Evolutionary conservation across 1,140 invertebrate genomes (phyloP).

Genomic region (Trichomalopsis sarcophagae): DNA sequence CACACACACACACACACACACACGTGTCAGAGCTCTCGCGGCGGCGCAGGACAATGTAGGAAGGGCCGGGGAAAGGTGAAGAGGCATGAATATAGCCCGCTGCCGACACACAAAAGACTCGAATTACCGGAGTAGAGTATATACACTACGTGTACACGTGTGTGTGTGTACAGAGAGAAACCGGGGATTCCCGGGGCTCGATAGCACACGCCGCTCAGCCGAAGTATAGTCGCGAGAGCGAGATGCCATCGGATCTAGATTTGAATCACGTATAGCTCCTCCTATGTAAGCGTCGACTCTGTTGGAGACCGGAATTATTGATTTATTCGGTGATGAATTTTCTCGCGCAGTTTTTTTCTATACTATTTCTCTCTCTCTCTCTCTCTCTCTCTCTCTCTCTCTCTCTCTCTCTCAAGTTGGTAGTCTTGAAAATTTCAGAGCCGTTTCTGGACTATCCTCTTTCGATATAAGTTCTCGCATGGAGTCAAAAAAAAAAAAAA

Average conservation of each 20-base stretch:
- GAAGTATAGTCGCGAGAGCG: neutral
- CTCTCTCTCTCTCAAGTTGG: too few relatives aligned
- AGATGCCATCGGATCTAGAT: constrained; percentile 71
- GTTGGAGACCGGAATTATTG: too few relatives aligned
- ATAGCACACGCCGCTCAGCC: constrained; percentile 60
- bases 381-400: too few relatives aligned
- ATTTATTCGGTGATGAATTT: too few relatives aligned
- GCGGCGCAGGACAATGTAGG: neutral
- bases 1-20: too few relatives aligned
- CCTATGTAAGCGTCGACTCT: too few relatives aligned
- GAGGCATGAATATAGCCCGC: neutral
- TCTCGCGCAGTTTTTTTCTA: too few relatives aligned
- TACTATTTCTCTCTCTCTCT: too few relatives aligned
- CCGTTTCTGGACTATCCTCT: neutral
- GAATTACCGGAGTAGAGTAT: neutral
- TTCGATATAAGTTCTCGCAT: neutral
- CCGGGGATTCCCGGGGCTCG: constrained; percentile 56
- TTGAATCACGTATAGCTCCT: constrained; percentile 69
- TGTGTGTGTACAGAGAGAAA: too few relatives aligned
- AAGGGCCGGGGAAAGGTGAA: neutral
- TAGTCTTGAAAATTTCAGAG: too few relatives aligned
- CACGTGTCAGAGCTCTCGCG: neutral
- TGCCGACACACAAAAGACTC: neutral
- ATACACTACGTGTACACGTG: neutral
- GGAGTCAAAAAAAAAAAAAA: neutral